Evolutionary conservation across 2,888 invertebrate genomes (phyloP).

Genomic region (Acrobasis repandana): DNA sequence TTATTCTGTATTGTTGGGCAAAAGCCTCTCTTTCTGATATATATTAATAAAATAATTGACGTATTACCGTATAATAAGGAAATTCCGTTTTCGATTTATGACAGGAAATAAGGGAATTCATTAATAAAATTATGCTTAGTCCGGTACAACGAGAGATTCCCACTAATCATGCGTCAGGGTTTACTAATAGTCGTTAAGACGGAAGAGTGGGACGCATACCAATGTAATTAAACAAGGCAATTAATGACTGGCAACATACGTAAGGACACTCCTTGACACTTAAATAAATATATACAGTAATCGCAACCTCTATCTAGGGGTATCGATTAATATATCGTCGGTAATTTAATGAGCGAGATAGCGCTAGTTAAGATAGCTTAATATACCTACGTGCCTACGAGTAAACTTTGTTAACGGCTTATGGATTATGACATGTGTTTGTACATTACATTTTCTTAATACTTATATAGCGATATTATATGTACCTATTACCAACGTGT

Average conservation of each 20-base stretch:
- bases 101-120: not conserved
- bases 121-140: not conserved
- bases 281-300: not conserved
- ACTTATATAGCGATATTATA: too few relatives aligned
- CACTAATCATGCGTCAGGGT: constrained; percentile 15
- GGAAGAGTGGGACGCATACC: constrained; percentile 10
- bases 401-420: too few relatives aligned
- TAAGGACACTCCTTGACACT: not conserved
- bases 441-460: too few relatives aligned
- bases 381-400: too few relatives aligned
- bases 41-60: too few relatives aligned
- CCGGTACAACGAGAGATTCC: not conserved
- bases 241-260: not conserved
- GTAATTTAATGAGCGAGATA: too few relatives aligned
- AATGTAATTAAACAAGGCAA: constrained; percentile 7
- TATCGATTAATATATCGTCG: too few relatives aligned
- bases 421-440: too few relatives aligned
- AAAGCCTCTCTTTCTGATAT: too few relatives aligned
- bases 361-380: too few relatives aligned
- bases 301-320: not conserved
- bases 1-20: too few relatives aligned
- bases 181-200: not conserved
- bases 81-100: not conserved
- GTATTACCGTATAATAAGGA: not conserved
- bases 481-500: too few relatives aligned